These are phyloP conservation scores for Malacosoma neustria DNA, from an alignment of 2,888 invertebrate species.

Conservation along the genomic window DNA sequence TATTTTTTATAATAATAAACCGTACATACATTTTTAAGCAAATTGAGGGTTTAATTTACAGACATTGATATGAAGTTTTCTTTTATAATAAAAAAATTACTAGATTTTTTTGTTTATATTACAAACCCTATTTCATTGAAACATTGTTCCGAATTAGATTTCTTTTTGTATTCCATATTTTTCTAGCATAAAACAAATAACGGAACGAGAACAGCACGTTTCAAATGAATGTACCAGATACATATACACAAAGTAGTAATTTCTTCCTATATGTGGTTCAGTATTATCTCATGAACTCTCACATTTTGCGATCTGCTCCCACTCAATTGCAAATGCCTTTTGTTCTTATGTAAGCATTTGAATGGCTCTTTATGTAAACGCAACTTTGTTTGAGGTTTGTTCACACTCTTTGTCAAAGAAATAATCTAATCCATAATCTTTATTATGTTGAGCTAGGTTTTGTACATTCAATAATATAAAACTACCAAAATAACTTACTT, in stretches of 20 bases:
- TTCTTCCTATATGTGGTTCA: neutral
- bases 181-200: constrained; percentile 23
- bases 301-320: constrained; percentile 8
- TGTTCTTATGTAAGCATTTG: constrained; percentile 9
- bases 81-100: too few species aligned
- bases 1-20: too few species aligned
- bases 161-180: constrained; percentile 20
- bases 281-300: neutral
- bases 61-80: too few species aligned
- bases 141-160: constrained; percentile 6
- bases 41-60: too few species aligned
- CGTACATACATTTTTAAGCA: too few species aligned
- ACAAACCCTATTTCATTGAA: neutral
- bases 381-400: constrained; percentile 4
- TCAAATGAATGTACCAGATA: constrained; percentile 16
- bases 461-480: too few species aligned
- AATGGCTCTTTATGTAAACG: constrained; percentile 13
- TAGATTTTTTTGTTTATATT: too few species aligned
- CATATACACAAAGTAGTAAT: neutral
- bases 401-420: neutral
- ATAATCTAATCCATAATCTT: too few species aligned
- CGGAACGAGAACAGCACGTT: constrained; percentile 18
- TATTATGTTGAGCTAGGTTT: too few species aligned
- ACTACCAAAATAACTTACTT: too few species aligned
- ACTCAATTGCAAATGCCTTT: constrained; percentile 16